Percentiles rank a stretch among this genome's conserved stretches.
Conservation (phyloP, 2,113 vertebrate genomes). For the Microcebus jonahi region DNA sequence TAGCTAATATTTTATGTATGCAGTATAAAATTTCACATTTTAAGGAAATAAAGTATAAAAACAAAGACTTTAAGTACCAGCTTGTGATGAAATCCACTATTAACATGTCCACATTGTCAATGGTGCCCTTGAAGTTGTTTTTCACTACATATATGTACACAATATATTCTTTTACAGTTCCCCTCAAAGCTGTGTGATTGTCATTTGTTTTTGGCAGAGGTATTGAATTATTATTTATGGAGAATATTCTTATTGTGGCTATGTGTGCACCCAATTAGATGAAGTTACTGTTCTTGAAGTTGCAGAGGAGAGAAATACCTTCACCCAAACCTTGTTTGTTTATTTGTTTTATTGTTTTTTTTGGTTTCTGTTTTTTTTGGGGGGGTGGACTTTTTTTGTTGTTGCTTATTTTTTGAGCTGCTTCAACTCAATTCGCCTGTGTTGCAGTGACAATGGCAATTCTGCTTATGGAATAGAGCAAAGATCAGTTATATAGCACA, state of each 20-base stretch:
- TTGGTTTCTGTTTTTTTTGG: too few relatives aligned
- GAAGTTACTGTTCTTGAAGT: not conserved
- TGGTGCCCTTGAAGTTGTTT: not conserved
- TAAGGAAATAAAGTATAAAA: not conserved
- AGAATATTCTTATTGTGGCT: not conserved
- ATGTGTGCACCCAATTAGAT: not conserved
- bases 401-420: not conserved
- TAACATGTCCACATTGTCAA: not conserved
- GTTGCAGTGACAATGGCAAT: not conserved
- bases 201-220: not conserved
- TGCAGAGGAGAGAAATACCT: not conserved
- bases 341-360: too few relatives aligned
- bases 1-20: not conserved
- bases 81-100: not conserved
- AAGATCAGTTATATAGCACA: not conserved
- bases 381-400: not conserved
- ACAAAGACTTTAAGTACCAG: not conserved
- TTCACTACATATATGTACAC: not conserved
- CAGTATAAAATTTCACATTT: not conserved
- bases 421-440: not conserved
- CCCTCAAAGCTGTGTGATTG: not conserved
- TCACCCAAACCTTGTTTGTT: not conserved
- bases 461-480: not conserved
- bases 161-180: not conserved
- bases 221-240: not conserved